These are phyloP conservation scores for Danio albolineatus DNA, from an alignment of 2,797 vertebrate species.

Conservation along the genomic window DNA sequence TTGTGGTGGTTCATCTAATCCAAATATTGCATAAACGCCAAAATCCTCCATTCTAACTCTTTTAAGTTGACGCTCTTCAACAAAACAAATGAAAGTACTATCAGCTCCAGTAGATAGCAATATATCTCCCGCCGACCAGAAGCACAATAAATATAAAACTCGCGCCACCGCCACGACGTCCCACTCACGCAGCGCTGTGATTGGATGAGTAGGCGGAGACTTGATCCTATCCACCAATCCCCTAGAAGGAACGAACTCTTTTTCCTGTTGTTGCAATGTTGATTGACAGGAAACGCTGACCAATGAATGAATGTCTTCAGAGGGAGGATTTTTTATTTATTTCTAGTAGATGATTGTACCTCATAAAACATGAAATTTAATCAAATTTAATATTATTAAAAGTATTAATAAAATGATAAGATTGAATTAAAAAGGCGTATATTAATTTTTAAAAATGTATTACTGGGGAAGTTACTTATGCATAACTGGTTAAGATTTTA, in stretches of 20 bases:
- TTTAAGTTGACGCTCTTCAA: not conserved
- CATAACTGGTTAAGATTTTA: not conserved
- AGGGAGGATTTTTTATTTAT: not conserved
- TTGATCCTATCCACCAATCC: conserved; percentile 1
- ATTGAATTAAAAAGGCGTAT: too few relatives aligned
- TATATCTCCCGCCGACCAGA: conserved; percentile 44
- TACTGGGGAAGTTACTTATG: too few relatives aligned
- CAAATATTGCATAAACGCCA: conserved; percentile 76
- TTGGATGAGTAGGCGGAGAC: conserved; percentile 22
- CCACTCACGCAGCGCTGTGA: not conserved
- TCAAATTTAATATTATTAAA: too few relatives aligned
- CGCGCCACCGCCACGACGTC: conserved; percentile 48
- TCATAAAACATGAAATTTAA: not conserved
- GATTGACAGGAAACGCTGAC: conserved; percentile 25
- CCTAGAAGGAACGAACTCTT: not conserved
- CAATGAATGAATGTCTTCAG: conserved; percentile 26
- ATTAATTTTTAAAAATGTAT: too few relatives aligned
- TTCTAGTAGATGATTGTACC: not conserved
- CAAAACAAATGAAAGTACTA: not conserved
- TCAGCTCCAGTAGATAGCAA: accelerated
- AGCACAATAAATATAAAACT: conserved; percentile 48
- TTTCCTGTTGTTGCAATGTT: conserved; percentile 11
- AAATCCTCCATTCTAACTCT: conserved; percentile 73
- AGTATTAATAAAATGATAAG: too few relatives aligned
- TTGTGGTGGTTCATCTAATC: conserved; percentile 71